phyloP scores from a whole-genome alignment of 2,888 invertebrate genomes.

The Drosophila emarginata region DNA sequence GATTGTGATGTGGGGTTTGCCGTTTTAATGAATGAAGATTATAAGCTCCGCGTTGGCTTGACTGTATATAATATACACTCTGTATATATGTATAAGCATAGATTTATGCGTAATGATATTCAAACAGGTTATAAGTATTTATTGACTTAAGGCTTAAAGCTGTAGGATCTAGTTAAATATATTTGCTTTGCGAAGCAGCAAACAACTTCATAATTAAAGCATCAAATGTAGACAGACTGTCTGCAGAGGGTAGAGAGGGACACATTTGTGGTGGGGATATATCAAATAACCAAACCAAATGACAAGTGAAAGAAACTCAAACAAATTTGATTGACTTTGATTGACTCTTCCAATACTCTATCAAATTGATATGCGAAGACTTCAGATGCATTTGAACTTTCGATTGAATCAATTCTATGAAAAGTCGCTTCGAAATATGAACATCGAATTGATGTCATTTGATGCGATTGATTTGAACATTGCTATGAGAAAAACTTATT shows the following conservation, averaged over 20 bases:
- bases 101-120: constrained; percentile 58
- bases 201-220: constrained; percentile 62
- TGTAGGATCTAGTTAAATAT: constrained; percentile 24
- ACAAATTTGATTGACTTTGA: constrained; percentile 8
- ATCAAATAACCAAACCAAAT: constrained; percentile 36
- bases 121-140: constrained; percentile 49
- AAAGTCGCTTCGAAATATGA: not conserved
- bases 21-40: constrained; percentile 64
- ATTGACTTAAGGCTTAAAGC: constrained; percentile 44
- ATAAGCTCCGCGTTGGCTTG: constrained; percentile 39
- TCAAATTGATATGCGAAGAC: not conserved
- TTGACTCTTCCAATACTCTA: not conserved
- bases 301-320: constrained; percentile 11
- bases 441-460: not conserved
- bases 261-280: constrained; percentile 30
- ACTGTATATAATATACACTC: constrained; percentile 12
- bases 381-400: not conserved
- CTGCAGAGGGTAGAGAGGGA: constrained; percentile 11
- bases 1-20: constrained; percentile 20
- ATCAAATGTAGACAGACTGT: constrained; percentile 65
- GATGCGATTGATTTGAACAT: not conserved
- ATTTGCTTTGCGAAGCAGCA: constrained; percentile 28
- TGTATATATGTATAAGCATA: constrained; percentile 4
- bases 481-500: not conserved
- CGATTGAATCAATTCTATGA: not conserved